Evolutionary conservation across 2,797 vertebrate species (phyloP).

Genomic region (Rallus crepitans): DNA sequence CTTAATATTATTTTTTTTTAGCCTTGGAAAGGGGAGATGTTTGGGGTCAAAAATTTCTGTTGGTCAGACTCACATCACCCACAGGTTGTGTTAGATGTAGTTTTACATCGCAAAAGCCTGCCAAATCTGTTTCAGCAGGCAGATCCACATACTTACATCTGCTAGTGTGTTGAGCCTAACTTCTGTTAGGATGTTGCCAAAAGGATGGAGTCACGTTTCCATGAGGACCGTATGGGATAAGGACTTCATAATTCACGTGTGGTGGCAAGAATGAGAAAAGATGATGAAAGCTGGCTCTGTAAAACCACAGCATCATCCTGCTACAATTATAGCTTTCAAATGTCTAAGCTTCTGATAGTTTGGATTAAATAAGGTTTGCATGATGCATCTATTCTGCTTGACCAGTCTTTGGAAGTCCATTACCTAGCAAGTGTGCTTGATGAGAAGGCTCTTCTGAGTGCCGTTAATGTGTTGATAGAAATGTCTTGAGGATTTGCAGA

Average conservation of each 20-base stretch:
- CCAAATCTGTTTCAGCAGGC: not conserved
- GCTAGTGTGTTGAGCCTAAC: not conserved
- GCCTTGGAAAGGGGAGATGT: not conserved
- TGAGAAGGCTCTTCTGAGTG: not conserved
- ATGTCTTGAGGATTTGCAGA: not conserved
- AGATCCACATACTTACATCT: not conserved
- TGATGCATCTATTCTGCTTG: not conserved
- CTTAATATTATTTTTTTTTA: not conserved
- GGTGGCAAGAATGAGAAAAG: not conserved
- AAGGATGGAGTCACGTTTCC: not conserved
- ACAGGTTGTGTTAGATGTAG: not conserved
- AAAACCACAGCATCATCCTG: not conserved
- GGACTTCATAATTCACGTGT: not conserved
- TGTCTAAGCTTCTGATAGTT: not conserved
- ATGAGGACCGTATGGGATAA: rapidly evolving
- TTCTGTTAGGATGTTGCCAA: not conserved
- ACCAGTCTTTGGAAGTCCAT: not conserved
- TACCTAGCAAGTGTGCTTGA: not conserved
- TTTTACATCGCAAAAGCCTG: not conserved
- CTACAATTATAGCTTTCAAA: not conserved
- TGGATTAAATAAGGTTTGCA: not conserved
- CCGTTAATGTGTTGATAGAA: not conserved
- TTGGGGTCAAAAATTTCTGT: not conserved
- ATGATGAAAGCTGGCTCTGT: not conserved
- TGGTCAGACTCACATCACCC: not conserved